Conservation (phyloP, 2,888 invertebrate species). For the Auanema freiburgensis region DNA sequence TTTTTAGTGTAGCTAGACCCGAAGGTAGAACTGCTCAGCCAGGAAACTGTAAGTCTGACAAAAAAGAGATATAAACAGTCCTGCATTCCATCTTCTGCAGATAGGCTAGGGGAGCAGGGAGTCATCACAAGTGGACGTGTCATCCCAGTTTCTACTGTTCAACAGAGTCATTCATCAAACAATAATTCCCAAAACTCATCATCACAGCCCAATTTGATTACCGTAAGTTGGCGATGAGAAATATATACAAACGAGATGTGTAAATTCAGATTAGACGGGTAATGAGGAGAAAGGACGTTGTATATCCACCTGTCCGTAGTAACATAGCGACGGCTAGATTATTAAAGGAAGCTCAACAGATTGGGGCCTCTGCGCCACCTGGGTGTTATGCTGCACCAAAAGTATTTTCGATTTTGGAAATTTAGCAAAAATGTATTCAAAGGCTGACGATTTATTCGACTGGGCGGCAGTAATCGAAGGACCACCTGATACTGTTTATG, state of each 20-base stretch:
- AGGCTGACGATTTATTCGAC: slow-evolving; percentile 94
- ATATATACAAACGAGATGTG: too few relatives aligned
- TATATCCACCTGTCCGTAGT: not conserved
- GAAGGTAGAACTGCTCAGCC: slow-evolving; percentile 15
- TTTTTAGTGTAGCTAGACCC: slow-evolving; percentile 6
- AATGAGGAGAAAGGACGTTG: too few relatives aligned
- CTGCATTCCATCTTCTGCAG: slow-evolving; percentile 2
- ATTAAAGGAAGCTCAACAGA: slow-evolving; percentile 16
- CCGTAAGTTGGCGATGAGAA: not conserved
- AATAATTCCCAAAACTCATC: slow-evolving; percentile 1
- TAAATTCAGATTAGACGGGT: too few relatives aligned
- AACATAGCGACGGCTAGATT: slow-evolving; percentile 5
- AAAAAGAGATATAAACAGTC: not conserved
- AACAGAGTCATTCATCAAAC: too few relatives aligned
- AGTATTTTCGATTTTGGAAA: slow-evolving; percentile 1
- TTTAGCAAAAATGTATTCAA: slow-evolving; percentile 64
- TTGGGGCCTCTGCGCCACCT: not conserved
- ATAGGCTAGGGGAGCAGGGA: slow-evolving; percentile 18
- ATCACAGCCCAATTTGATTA: not conserved
- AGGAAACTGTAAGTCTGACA: slow-evolving; percentile 14
- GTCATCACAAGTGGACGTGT: slow-evolving; percentile 19
- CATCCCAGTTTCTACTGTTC: slow-evolving; percentile 8
- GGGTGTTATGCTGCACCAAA: slow-evolving; percentile 19
- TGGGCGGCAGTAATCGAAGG: slow-evolving; percentile 96
- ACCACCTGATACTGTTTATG: slow-evolving; percentile 94